These are phyloP conservation scores for Oxytorus armatus DNA, from an alignment of 2,888 invertebrate species.

Conservation along the genomic window DNA sequence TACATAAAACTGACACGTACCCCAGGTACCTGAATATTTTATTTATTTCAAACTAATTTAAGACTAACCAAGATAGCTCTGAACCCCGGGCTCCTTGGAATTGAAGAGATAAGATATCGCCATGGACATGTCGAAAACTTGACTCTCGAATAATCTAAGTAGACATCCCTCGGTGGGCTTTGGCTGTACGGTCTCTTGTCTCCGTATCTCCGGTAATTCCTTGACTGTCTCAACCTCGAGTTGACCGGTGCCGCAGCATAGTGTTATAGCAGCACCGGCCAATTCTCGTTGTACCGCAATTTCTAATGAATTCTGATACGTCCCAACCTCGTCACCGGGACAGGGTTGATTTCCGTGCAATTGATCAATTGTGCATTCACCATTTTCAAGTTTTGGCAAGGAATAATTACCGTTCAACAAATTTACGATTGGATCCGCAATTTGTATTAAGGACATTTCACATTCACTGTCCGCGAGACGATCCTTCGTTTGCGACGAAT, in stretches of 20 bases:
- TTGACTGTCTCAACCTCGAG: conserved; percentile 73
- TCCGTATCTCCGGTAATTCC: conserved; percentile 82
- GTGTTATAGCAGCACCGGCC: conserved; percentile 81
- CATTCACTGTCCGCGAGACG: conserved; percentile 68
- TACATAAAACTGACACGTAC: not conserved
- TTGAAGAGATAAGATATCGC: conserved; percentile 99
- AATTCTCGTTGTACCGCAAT: conserved; percentile 78
- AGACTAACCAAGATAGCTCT: conserved; percentile 95
- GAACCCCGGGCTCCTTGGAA: conserved; percentile 98
- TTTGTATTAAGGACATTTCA: conserved; percentile 66
- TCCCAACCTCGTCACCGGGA: conserved; percentile 58
- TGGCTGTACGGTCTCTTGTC: conserved; percentile 81
- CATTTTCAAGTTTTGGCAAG: conserved; percentile 47
- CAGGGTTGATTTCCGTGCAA: conserved; percentile 70
- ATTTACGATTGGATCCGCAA: conserved; percentile 71
- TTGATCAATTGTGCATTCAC: conserved; percentile 72
- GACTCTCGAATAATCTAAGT: conserved; percentile 97
- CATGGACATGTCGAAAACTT: conserved; percentile 99
- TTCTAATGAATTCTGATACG: conserved; percentile 70
- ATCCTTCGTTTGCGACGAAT: conserved; percentile 67
- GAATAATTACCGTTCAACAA: conserved; percentile 58
- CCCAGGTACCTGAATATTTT: too few relatives aligned
- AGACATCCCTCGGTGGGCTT: conserved; percentile 88
- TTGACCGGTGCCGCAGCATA: conserved; percentile 82
- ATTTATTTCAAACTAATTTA: not conserved